Base-by-base conservation (phyloP, 2,888 invertebrate species). In the Caenorhabditis sp. region DNA sequence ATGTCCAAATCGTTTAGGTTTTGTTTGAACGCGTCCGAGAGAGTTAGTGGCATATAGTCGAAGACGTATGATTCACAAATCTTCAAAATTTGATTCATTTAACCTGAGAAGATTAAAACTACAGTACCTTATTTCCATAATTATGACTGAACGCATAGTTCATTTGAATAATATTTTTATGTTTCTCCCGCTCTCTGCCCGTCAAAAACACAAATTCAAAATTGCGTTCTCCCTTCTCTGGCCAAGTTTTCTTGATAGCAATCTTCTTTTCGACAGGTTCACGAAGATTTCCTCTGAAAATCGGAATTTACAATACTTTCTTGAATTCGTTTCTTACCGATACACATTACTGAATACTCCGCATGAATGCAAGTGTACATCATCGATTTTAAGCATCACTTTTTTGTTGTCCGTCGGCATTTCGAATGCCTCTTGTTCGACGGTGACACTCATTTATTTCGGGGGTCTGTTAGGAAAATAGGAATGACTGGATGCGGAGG, bases 171-270 rank as follows among this genome's bases (percentile, higher is more conserved):
- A 81, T 68, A 61, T 79, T 79, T 37, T 75, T 75, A 63, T 81
- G 79, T 53, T 78, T 77, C 50, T 61, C 69, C 6, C 77, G 69
- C 58, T 68, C 68, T n/a, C 77, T 58, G 17, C 69, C 77, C 10
- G 76, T 72, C 59, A 81, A 63, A 58, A 81, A 74, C 12, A 74
- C 59, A 50, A 73, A 69, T 61, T 77, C 77, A 26, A 74, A 68
- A 54, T 75, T 70, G 14, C 75, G 31, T 23, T 75, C 75, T 26
- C 66, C 69, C 36, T 67, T 70, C 53, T 69, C 76, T 6, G 79
- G 79, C 83, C 83, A 83, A 51, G 81, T 81, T 61, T 83, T 83
- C 66, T 83, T 83, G 58, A 83, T 75, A 6, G 83, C 83, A 17
- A 83, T 66, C 54, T 82, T 75, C 53, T 71, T 69, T 36, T 71